phyloP scores from a whole-genome alignment of 2,797 vertebrate species.

The Platalea minor region DNA sequence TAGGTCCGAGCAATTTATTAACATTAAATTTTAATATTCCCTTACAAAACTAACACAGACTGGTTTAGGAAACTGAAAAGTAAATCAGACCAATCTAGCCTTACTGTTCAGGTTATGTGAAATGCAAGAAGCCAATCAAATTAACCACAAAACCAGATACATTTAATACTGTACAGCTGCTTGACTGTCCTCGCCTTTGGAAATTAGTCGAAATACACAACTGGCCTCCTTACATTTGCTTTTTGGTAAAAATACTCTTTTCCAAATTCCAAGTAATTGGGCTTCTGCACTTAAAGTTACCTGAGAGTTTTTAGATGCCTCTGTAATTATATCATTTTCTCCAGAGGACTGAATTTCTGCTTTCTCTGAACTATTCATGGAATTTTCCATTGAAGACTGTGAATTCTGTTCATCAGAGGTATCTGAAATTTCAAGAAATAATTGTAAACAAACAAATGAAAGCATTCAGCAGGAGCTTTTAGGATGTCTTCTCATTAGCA shows the following conservation, averaged over 20 bases:
- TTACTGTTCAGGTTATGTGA: neutral
- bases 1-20: neutral
- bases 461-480: neutral
- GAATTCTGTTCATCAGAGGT: slow-evolving; percentile 82
- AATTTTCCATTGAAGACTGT: slow-evolving; percentile 85
- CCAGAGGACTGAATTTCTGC: slow-evolving; percentile 84
- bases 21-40: neutral
- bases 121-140: neutral
- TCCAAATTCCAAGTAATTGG: neutral
- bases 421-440: slow-evolving; percentile 58
- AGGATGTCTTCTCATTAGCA: neutral
- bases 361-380: slow-evolving; percentile 86
- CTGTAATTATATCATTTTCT: slow-evolving; percentile 83
- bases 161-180: neutral
- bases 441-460: neutral
- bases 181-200: neutral
- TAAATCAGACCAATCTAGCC: neutral
- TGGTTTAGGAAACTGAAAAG: neutral
- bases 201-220: neutral
- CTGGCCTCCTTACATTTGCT: neutral
- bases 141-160: neutral
- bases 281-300: slow-evolving; percentile 69
- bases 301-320: slow-evolving; percentile 90
- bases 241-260: neutral
- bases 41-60: neutral